These are phyloP conservation scores for Lepidocyrtinus sp. DNA, from an alignment of 2,888 invertebrate species.

Conservation along the genomic window DNA sequence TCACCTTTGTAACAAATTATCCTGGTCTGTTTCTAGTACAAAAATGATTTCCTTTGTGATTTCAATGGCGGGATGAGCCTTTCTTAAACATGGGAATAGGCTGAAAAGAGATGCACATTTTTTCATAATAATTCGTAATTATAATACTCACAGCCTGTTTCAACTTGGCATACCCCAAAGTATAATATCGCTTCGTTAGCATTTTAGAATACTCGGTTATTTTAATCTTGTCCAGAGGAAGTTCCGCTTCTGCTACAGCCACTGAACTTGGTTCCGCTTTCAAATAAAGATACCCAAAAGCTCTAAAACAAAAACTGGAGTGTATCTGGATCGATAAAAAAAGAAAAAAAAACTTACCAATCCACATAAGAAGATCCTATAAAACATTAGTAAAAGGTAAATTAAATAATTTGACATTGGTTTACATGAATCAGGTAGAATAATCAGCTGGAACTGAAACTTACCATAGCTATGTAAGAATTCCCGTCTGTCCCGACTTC, in stretches of 20 bases:
- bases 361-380: conserved; percentile 32
- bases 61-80: conserved; percentile 33
- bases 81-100: conserved; percentile 39
- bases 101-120: neutral
- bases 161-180: no score
- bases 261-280: conserved; percentile 29
- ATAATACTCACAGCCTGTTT: no score
- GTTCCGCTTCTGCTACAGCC: neutral
- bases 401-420: neutral
- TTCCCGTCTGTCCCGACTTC: neutral
- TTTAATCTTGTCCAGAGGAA: no score
- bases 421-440: neutral
- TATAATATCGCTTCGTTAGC: conserved; percentile 28
- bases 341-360: conserved; percentile 3
- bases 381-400: neutral
- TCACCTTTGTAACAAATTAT: conserved; percentile 2
- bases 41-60: conserved; percentile 3
- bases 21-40: neutral
- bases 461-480: neutral
- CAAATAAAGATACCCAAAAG: no score
- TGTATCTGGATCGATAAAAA: no score
- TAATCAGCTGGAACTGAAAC: neutral
- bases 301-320: no score
- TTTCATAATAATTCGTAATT: neutral
- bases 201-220: conserved; percentile 49